Base-by-base conservation (phyloP, 2,888 invertebrate genomes). In the Lapara coniferarum region DNA sequence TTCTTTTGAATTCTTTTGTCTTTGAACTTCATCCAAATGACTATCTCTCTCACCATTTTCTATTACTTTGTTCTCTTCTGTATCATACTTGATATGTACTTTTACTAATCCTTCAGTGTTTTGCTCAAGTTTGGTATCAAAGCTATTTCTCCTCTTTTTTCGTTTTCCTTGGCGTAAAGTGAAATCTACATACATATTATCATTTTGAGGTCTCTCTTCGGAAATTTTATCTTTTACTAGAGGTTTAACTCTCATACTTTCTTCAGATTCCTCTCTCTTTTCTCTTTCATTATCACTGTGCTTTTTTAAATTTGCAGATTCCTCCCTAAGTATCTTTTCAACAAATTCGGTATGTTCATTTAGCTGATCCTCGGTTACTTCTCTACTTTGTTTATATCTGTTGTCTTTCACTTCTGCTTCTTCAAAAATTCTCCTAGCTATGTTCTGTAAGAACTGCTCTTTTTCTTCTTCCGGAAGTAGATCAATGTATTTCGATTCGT, bases 381-480 rank as follows among this genome's bases (percentile, higher is more conserved):
- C 87, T 12, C 75, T 76, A 16, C 84, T 84, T 0, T 73, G 70
- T 37, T 77, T 71, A 46, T 72, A 74, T 0, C 72, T 72, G 8
- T 71, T 66, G 10, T 79, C 78, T 55, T 79, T 80, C 30, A 75
- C 75, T 46, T 84, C 76, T 0, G 89, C 84, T 70, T 86, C 87
- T 66, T 84, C 78, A 13, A 86, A 70, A 73, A 92, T 88, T 63
- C 92, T 81, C 75, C 88, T 85, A 0, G 90, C 89, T 13, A 92
- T 84, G 30, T 77, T 84, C 49, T 90, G 84, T 63, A 92, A 72
- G 57, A 92, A 89, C 0, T 84, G 84, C 37, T 84, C 78, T 72
- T 92, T 92, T 58, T 90, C 88, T 44, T 82, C 77, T 52, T 89
- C 89, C 0, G 90, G 87, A 16, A 93, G 75, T 46, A 87, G 75